A percentile compares a stretch with the other conserved stretches of the same genome.
phyloP scores from a whole-genome alignment of 1,140 invertebrate species.

The Thrips palmi region DNA sequence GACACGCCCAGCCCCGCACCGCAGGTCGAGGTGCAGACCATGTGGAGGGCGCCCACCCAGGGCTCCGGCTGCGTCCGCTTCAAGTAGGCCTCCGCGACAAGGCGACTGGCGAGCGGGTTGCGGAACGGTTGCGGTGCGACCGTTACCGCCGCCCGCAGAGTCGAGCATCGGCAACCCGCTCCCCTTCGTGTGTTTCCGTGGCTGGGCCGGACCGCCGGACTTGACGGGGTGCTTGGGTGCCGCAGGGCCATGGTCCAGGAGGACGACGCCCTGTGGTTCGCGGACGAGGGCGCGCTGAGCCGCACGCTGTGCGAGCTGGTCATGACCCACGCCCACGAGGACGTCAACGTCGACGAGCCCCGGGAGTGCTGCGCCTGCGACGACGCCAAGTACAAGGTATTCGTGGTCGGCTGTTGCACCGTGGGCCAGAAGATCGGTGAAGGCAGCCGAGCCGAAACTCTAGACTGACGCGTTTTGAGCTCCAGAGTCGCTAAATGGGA shows the following conservation, averaged over 20 bases:
- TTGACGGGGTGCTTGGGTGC: too few relatives aligned
- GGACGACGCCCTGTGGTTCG: constrained; percentile 63
- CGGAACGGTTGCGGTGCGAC: too few relatives aligned
- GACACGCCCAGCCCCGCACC: constrained; percentile 37
- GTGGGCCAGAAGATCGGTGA: neutral
- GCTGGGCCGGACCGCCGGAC: too few relatives aligned
- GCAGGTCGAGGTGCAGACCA: constrained; percentile 73
- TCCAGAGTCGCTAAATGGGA: neutral
- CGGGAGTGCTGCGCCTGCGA: constrained; percentile 71
- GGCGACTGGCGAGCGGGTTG: too few relatives aligned
- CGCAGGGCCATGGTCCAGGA: constrained; percentile 75
- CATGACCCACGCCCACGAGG: constrained; percentile 27
- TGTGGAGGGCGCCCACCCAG: constrained; percentile 71
- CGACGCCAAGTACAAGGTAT: constrained; percentile 74
- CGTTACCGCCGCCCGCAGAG: too few relatives aligned
- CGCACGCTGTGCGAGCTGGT: constrained; percentile 66
- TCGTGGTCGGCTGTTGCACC: constrained; percentile 14
- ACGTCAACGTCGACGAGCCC: constrained; percentile 24
- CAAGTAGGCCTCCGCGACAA: constrained; percentile 38
- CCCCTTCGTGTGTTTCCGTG: constrained; percentile 3
- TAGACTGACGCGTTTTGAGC: neutral
- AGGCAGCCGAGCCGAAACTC: neutral
- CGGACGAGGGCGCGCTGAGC: constrained; percentile 69
- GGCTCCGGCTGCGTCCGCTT: constrained; percentile 72
- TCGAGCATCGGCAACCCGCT: too few relatives aligned